Evolutionary conservation across 2,888 invertebrate genomes (phyloP).

Genomic region (Eupithecia insigniata): DNA sequence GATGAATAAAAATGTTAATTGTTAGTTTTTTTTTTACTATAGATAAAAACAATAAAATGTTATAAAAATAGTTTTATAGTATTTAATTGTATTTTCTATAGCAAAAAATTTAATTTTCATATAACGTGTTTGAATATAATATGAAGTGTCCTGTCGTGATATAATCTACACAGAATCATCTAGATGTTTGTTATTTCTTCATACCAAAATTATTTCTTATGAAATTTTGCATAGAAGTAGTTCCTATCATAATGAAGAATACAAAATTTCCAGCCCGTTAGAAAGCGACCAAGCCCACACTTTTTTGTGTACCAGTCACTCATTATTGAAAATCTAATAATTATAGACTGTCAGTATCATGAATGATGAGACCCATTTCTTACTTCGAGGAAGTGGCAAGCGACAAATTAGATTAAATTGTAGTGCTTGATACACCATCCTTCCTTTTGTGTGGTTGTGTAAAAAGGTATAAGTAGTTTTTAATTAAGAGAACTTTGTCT

Average conservation of each 20-base stretch:
- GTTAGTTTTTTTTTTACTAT: too few relatives aligned
- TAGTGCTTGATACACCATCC: constrained; percentile 38
- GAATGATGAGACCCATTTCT: constrained; percentile 42
- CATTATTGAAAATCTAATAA: constrained; percentile 35
- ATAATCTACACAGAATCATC: too few relatives aligned
- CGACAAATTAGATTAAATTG: constrained; percentile 41
- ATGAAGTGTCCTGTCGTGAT: too few relatives aligned
- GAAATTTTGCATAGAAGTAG: not conserved
- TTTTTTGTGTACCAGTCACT: constrained; percentile 28
- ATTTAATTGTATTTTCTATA: too few relatives aligned
- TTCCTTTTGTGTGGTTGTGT: constrained; percentile 31
- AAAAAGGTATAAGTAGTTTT: not conserved
- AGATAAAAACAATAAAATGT: too few relatives aligned
- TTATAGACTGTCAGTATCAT: constrained; percentile 35
- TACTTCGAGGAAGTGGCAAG: constrained; percentile 32
- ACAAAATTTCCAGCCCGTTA: constrained; percentile 18
- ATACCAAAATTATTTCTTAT: not conserved
- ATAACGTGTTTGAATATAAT: too few relatives aligned
- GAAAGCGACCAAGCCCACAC: constrained; percentile 21
- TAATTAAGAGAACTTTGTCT: not conserved
- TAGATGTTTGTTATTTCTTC: not conserved
- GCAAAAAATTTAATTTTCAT: too few relatives aligned
- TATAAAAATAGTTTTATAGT: too few relatives aligned
- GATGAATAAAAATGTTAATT: too few relatives aligned
- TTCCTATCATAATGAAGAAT: not conserved